A percentile compares a stretch with the other conserved stretches of the same genome.
Conservation (phyloP, 2,797 vertebrate genomes). For the Sitta carolinensis region DNA sequence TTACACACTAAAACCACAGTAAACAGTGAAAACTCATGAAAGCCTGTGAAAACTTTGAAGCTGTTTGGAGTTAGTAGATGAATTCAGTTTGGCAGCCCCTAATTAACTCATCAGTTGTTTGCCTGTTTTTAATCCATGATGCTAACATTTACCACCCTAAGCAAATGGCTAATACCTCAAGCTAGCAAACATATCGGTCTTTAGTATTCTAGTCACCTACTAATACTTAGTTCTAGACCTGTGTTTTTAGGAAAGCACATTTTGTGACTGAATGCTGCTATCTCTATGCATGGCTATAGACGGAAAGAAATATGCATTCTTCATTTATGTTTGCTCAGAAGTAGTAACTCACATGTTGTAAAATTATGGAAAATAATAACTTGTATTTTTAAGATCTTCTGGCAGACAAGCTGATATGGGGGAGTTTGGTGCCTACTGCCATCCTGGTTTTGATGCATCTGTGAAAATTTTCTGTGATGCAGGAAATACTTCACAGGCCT, state of each 20-base stretch:
- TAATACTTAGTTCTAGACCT: neutral
- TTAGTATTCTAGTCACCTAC: neutral
- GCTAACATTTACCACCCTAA: neutral
- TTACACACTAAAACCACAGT: neutral
- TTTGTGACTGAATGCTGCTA: neutral
- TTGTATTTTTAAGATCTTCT: neutral
- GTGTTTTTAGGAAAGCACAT: neutral
- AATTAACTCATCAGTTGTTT: neutral
- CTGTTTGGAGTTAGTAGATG: neutral
- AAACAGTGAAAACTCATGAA: neutral
- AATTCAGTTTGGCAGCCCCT: neutral
- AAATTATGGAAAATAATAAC: slow-evolving; percentile 4
- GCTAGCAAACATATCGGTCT: neutral
- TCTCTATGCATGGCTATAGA: neutral
- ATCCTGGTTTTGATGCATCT: neutral
- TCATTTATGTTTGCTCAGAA: neutral
- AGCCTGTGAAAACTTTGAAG: neutral
- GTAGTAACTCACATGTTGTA: neutral
- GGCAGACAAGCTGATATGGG: neutral
- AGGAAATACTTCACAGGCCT: neutral
- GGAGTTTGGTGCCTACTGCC: neutral
- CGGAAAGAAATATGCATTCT: neutral
- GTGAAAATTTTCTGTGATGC: neutral
- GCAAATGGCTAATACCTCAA: neutral
- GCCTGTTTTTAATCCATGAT: neutral